Evolutionary conservation across 1,140 invertebrate species (phyloP).

Genomic region (Carposina sasakii): DNA sequence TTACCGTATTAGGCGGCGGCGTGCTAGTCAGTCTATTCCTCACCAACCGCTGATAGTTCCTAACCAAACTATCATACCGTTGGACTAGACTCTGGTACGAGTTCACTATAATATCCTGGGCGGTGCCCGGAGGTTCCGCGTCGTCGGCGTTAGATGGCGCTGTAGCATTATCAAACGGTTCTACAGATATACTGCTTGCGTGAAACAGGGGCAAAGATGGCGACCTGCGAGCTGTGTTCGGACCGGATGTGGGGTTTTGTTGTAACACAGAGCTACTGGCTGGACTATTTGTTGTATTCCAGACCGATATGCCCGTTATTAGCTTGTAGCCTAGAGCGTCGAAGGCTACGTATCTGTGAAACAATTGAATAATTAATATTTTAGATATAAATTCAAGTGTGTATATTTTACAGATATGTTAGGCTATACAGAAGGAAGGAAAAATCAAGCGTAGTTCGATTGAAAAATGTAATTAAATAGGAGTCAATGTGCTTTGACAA

Average conservation of each 20-base stretch:
- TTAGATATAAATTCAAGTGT: too few relatives aligned
- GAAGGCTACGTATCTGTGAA: constrained; percentile 90
- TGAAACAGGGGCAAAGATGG: too few relatives aligned
- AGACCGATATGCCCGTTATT: constrained; percentile 85
- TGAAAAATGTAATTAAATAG: too few relatives aligned
- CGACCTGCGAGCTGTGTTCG: constrained; percentile 35
- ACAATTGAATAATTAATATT: too few relatives aligned
- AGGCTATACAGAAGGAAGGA: too few relatives aligned
- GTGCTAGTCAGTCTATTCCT: constrained; percentile 50
- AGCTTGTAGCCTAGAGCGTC: constrained; percentile 86
- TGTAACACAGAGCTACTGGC: constrained; percentile 28
- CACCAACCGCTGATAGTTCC: constrained; percentile 64
- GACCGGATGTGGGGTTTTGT: constrained; percentile 22
- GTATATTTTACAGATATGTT: too few relatives aligned
- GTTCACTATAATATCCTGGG: constrained; percentile 62
- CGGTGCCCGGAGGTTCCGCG: constrained; percentile 33
- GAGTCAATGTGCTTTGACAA: too few relatives aligned
- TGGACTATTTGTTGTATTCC: constrained; percentile 23
- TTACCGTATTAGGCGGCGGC: constrained; percentile 50
- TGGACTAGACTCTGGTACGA: constrained; percentile 67
- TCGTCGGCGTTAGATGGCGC: constrained; percentile 26
- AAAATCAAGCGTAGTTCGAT: too few relatives aligned
- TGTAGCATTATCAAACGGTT: constrained; percentile 32
- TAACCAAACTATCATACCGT: constrained; percentile 64
- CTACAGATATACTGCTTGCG: too few relatives aligned